Conservation (phyloP, 2,888 invertebrate genomes). For the Agriotes lineatus region DNA sequence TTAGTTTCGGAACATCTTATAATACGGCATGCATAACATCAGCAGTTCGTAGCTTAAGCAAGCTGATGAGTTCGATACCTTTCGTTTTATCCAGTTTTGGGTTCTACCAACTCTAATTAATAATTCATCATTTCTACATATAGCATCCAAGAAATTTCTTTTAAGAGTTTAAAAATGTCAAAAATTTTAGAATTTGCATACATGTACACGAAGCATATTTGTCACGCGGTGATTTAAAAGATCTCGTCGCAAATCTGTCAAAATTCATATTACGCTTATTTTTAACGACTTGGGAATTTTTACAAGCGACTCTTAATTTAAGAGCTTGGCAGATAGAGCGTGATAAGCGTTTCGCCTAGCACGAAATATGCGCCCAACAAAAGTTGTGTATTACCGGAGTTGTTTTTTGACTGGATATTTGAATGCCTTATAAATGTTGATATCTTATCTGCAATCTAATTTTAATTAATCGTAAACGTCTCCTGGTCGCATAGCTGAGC, state of each 20-base stretch:
- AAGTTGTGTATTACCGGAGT: conserved; percentile 26
- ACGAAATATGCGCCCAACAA: conserved; percentile 23
- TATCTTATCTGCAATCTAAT: conserved; percentile 62
- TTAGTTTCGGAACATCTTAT: no score
- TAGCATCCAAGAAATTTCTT: no score
- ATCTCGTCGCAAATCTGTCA: conserved; percentile 15
- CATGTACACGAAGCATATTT: conserved; percentile 1
- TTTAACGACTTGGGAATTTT: conserved; percentile 18
- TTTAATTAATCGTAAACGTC: conserved; percentile 63
- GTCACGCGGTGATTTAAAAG: conserved; percentile 10
- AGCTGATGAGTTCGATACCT: no score
- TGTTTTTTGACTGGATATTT: conserved; percentile 40
- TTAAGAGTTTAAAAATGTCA: no score
- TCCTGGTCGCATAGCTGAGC: conserved; percentile 58
- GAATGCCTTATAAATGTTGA: conserved; percentile 44
- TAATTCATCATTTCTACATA: no score
- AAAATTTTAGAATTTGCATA: neutral
- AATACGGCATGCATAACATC: no score
- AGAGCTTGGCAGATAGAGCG: conserved; percentile 5
- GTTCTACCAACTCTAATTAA: no score
- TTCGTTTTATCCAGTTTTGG: no score
- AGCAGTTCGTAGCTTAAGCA: no score
- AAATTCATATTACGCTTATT: conserved; percentile 10
- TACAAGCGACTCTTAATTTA: conserved; percentile 15
- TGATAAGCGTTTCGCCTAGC: conserved; percentile 22